These are phyloP conservation scores for Scalopus aquaticus DNA, from an alignment of 2,113 vertebrate species.

Conservation along the genomic window DNA sequence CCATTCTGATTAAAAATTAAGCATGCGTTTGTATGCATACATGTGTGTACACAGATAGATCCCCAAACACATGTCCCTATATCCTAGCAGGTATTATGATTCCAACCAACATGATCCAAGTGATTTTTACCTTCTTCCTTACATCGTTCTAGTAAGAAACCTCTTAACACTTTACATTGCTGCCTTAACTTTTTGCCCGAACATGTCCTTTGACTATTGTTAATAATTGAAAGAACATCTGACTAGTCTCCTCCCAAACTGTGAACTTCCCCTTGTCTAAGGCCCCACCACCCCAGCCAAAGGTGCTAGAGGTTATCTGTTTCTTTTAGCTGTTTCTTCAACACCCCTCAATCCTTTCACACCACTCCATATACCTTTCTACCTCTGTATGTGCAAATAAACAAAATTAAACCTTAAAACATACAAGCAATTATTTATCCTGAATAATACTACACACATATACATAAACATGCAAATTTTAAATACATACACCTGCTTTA, in stretches of 20 bases:
- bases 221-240: constrained; percentile 10
- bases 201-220: not conserved
- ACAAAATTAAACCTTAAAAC: constrained; percentile 8
- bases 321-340: constrained; percentile 15
- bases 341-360: not conserved
- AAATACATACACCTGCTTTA: not conserved
- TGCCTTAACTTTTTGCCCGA: not conserved
- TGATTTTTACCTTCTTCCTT: not conserved
- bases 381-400: constrained; percentile 21
- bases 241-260: not conserved
- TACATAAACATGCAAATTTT: not conserved
- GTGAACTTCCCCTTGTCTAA: not conserved
- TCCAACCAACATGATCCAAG: not conserved
- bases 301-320: no score
- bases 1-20: not conserved
- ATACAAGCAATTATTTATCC: not conserved
- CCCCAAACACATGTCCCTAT: not conserved
- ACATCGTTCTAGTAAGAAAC: not conserved
- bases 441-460: not conserved
- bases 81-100: not conserved
- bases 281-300: not conserved
- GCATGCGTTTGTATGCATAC: not conserved
- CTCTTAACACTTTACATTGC: not conserved
- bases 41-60: not conserved
- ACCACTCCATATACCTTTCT: not conserved